Evolutionary conservation across 2,113 vertebrate genomes (phyloP).

Genomic region (Rhombomys opimus): DNA sequence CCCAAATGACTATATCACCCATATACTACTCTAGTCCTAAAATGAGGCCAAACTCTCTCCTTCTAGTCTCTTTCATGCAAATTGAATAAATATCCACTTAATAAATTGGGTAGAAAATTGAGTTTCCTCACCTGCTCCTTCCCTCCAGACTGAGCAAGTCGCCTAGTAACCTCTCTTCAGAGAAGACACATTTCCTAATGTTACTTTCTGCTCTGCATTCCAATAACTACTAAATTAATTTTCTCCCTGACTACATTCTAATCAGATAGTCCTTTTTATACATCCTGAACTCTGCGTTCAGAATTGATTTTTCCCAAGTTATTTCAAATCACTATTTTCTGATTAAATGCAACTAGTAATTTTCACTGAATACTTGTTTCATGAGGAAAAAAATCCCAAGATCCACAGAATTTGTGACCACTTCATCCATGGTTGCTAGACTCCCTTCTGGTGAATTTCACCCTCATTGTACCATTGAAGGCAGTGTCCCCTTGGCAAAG

Average conservation of each 20-base stretch:
- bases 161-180: background rate
- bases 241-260: slow-evolving; percentile 18
- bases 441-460: background rate
- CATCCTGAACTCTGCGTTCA: background rate
- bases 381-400: background rate
- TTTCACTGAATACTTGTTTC: background rate
- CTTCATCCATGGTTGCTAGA: background rate
- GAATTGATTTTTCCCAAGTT: slow-evolving; percentile 16
- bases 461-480: background rate
- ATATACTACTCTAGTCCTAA: background rate
- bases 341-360: background rate
- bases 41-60: background rate
- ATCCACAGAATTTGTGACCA: background rate
- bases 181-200: slow-evolving; percentile 14
- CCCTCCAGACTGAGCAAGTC: background rate
- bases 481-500: background rate
- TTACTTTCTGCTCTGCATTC: slow-evolving; percentile 2
- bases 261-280: background rate
- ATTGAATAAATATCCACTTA: slow-evolving; percentile 11
- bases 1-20: background rate
- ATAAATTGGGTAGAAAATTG: slow-evolving; percentile 37
- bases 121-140: slow-evolving; percentile 33
- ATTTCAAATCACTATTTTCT: background rate
- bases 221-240: slow-evolving; percentile 37
- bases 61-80: slow-evolving; percentile 23